phyloP scores from a whole-genome alignment of 1,140 invertebrate genomes.

The Aphaenogaster ashmeadi region DNA sequence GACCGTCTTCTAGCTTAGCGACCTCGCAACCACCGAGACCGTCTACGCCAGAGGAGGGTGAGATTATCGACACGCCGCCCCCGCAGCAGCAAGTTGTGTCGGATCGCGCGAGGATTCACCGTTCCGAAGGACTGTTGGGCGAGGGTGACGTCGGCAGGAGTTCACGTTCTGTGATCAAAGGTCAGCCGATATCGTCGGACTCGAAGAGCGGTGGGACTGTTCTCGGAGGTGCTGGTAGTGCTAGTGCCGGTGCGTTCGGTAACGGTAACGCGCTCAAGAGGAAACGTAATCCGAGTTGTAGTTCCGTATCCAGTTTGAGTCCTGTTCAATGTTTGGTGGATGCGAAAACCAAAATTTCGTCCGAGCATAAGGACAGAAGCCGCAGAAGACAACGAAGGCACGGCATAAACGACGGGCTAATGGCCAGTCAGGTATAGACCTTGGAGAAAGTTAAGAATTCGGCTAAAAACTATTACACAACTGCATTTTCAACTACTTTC shows the following conservation, averaged over 20 bases:
- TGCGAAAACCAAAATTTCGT: slow-evolving; percentile 80
- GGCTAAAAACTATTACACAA: neutral
- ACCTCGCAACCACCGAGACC: slow-evolving; percentile 73
- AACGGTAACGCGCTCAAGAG: slow-evolving; percentile 80
- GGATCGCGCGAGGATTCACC: slow-evolving; percentile 72
- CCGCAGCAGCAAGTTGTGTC: slow-evolving; percentile 66
- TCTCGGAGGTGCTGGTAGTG: slow-evolving; percentile 57
- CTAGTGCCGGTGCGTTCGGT: slow-evolving; percentile 52
- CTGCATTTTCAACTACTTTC: neutral
- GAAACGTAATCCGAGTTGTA: slow-evolving; percentile 87
- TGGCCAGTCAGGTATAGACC: slow-evolving; percentile 81
- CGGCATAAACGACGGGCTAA: slow-evolving; percentile 73
- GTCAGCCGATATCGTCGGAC: slow-evolving; percentile 66
- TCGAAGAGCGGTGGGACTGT: slow-evolving; percentile 59
- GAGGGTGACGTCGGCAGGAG: slow-evolving; percentile 51
- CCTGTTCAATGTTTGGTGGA: slow-evolving; percentile 81
- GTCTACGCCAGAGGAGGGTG: slow-evolving; percentile 81
- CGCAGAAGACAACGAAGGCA: slow-evolving; percentile 81
- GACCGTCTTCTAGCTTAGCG: slow-evolving; percentile 73
- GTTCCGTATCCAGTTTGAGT: slow-evolving; percentile 86
- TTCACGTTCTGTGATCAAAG: slow-evolving; percentile 66
- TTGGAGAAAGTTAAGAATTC: neutral
- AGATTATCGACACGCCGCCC: slow-evolving; percentile 80
- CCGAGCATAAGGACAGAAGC: slow-evolving; percentile 83
- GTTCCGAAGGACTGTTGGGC: slow-evolving; percentile 42